Evolutionary conservation across 2,797 vertebrate species (phyloP).

Genomic region (Limosa lapponica): DNA sequence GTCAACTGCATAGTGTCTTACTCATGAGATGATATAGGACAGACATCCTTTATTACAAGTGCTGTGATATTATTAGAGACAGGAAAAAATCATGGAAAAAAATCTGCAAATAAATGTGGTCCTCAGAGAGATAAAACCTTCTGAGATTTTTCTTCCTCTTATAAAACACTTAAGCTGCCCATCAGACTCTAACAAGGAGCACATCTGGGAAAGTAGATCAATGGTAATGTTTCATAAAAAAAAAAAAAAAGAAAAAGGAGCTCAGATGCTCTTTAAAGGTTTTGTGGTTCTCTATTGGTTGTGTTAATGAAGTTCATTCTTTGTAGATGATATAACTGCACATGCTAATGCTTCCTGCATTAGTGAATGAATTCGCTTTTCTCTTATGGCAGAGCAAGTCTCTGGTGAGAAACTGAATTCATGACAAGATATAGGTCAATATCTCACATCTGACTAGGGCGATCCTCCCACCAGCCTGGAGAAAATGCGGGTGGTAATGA

Average conservation of each 20-base stretch:
- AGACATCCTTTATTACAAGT: conserved; percentile 36
- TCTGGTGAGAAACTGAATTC: conserved; percentile 1
- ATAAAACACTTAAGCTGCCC: conserved; percentile 3
- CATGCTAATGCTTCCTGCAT: conserved; percentile 36
- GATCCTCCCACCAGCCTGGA: not conserved
- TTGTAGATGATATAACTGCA: not conserved
- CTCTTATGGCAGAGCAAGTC: not conserved
- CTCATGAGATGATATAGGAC: not conserved
- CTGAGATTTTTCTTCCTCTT: conserved; percentile 27
- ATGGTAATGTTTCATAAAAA: conserved; percentile 33
- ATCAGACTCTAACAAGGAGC: not conserved
- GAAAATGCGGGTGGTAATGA: not conserved
- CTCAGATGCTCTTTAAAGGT: conserved; percentile 4
- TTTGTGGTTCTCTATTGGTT: not conserved
- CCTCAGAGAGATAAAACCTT: conserved; percentile 22
- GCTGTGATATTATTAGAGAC: conserved; percentile 41
- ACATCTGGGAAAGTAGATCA: conserved; percentile 38
- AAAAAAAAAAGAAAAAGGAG: not conserved
- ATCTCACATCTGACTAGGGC: not conserved
- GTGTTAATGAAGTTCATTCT: conserved; percentile 15
- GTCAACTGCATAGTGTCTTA: conserved; percentile 36
- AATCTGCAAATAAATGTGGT: conserved; percentile 21
- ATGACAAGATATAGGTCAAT: not conserved
- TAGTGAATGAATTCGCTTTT: conserved; percentile 36
- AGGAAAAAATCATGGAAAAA: not conserved